Evolutionary conservation across 2,888 invertebrate species (phyloP).

Genomic region (Falcaria lacertinaria): DNA sequence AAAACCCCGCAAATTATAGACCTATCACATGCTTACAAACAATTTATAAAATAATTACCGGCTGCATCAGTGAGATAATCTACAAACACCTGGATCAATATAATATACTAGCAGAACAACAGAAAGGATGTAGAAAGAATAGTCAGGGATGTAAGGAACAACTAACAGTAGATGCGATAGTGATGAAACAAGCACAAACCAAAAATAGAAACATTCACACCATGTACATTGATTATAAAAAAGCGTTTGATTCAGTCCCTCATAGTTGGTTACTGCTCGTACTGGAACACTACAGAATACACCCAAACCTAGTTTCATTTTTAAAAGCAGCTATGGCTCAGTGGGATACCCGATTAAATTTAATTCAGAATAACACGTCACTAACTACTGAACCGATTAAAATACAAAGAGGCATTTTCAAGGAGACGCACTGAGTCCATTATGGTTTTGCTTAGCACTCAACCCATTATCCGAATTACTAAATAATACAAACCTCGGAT

Average conservation of each 20-base stretch:
- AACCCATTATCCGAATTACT: background rate
- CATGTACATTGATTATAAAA: constrained; percentile 21
- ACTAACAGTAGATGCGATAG: too few species aligned
- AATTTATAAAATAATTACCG: too few species aligned
- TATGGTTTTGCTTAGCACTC: background rate
- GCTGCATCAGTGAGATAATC: too few species aligned
- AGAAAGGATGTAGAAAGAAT: too few species aligned
- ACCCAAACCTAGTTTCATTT: constrained; percentile 9
- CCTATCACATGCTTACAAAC: too few species aligned
- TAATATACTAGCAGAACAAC: too few species aligned
- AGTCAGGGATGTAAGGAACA: too few species aligned
- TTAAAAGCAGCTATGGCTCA: constrained; percentile 5
- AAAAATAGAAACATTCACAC: constrained; percentile 10
- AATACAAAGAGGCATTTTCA: constrained; percentile 16
- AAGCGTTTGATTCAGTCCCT: constrained; percentile 21
- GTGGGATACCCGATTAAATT: constrained; percentile 10
- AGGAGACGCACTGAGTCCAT: constrained; percentile 14
- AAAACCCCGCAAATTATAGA: too few species aligned
- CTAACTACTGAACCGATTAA: constrained; percentile 7
- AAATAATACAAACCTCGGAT: background rate
- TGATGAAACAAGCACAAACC: constrained; percentile 5
- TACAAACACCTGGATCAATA: too few species aligned
- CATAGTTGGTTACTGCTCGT: constrained; percentile 12
- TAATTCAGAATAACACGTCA: background rate
- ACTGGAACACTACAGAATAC: constrained; percentile 15